Evolutionary conservation across 2,113 vertebrate species (phyloP), one percentile per base, ranked within the genome.

Genomic region (Corythornis vintsioides): DNA sequence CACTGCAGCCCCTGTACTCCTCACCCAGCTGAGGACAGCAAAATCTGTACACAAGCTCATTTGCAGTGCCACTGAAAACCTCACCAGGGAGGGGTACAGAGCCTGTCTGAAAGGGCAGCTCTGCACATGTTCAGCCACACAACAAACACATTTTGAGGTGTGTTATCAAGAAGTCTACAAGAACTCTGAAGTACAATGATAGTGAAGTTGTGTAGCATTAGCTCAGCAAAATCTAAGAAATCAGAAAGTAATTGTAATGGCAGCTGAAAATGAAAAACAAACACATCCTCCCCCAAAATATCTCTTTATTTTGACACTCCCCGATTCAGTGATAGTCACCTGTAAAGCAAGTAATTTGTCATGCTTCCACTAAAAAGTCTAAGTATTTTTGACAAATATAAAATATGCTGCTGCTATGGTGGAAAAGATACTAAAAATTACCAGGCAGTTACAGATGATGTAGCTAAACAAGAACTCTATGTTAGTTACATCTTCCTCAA

Each of bases 41-140:
- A 25, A 3, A 42, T 9, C 29, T 1, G 1, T 56, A 29, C 15
- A 26, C 0, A 3, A 38, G 18, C 20, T 59, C 7, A 11, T 31
- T 11, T 26, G 31, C 26, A 63, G 13, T 9, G 3, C 12, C 40
- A 76, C 7, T 10, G 12, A 18, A n/a, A 63, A 56, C 12, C 31
- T 21, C 22, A 33, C 17, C 15, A 76, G 43, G 5, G 13, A 25
- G 21, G 31, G 45, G 11, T 43, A 48, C 4, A 73, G 45, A 26
- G 22, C 15, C 52, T 52, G 4, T 33, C 50, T 33, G n/a, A 33
- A 69, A 40, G 18, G 8, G 28, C 16, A 40, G 26, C 22, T 52
- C 20, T 5, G 10, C 76, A n/a, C 15, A 18, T 10, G 22, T 10
- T 43, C 18, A 61, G 42, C 0, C 1, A 53, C 52, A 65, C 20